phyloP scores from a whole-genome alignment of 2,113 vertebrate species.

The Datnioides undecimradiatus region DNA sequence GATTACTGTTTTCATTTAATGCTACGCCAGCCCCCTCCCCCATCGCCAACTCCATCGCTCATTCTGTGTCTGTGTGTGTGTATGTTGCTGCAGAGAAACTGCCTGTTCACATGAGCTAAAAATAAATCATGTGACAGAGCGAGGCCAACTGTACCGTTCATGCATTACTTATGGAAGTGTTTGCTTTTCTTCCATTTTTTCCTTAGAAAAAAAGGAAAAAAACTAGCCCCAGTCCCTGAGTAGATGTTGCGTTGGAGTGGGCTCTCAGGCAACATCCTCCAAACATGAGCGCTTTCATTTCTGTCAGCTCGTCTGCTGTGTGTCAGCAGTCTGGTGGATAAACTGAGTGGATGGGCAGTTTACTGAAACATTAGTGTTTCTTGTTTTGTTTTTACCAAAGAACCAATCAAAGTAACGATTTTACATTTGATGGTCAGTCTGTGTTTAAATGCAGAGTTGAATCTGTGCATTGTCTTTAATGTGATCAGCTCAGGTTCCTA shows the following conservation, averaged over 20 bases:
- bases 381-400: neutral
- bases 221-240: neutral
- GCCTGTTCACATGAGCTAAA: slow-evolving; percentile 82
- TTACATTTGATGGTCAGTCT: neutral
- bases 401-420: neutral
- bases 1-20: slow-evolving; percentile 71
- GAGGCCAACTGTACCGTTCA: slow-evolving; percentile 76
- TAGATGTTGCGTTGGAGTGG: slow-evolving; percentile 26
- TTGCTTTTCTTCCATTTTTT: slow-evolving; percentile 68
- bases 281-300: slow-evolving; percentile 28
- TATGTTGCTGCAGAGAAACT: slow-evolving; percentile 68
- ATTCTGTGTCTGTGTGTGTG: neutral
- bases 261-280: slow-evolving; percentile 28
- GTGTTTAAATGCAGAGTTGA: neutral
- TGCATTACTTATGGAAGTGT: slow-evolving; percentile 84
- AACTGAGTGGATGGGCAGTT: neutral
- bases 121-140: slow-evolving; percentile 81
- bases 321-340: neutral
- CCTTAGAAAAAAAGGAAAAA: slow-evolving; percentile 35
- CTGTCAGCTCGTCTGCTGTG: neutral
- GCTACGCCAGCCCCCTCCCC: slow-evolving; percentile 62
- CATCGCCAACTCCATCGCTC: slow-evolving; percentile 37
- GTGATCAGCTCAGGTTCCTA: neutral
- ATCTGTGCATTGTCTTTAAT: neutral
- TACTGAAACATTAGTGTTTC: neutral